These are phyloP conservation scores for Prionailurus bengalensis DNA, from an alignment of 2,113 vertebrate genomes.

Conservation along the genomic window DNA sequence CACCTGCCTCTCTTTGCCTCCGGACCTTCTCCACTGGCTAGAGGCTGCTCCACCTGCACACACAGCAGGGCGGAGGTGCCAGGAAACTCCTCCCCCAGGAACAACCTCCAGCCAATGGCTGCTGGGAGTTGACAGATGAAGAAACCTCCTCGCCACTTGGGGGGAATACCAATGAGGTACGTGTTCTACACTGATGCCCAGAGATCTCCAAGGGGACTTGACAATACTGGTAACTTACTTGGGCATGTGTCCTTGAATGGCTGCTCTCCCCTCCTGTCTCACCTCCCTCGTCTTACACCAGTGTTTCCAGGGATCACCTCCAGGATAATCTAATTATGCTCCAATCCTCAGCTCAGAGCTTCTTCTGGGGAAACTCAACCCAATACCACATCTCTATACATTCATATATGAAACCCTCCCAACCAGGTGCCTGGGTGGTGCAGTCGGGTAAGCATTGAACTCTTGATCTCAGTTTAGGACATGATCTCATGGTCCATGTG, in stretches of 20 bases:
- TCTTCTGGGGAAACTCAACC: background rate
- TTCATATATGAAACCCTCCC: background rate
- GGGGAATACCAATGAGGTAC: background rate
- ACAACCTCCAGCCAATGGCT: background rate
- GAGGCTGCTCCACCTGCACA: background rate
- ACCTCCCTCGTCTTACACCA: no score
- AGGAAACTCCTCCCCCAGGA: background rate
- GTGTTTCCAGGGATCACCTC: background rate
- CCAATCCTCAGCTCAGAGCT: background rate
- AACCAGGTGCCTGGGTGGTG: no score
- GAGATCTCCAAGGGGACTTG: background rate
- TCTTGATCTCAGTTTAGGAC: no score
- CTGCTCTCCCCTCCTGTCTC: background rate
- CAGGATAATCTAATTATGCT: background rate
- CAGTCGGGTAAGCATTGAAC: no score
- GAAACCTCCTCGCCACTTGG: background rate
- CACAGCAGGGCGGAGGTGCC: background rate
- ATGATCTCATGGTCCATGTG: no score
- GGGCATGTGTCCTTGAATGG: background rate
- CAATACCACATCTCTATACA: background rate
- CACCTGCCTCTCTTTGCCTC: background rate
- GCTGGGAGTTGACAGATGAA: background rate
- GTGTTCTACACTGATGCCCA: background rate
- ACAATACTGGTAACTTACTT: background rate
- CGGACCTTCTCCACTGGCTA: background rate